These are phyloP conservation scores for Drosophila siamana DNA, from an alignment of 2,888 invertebrate genomes.

Conservation along the genomic window DNA sequence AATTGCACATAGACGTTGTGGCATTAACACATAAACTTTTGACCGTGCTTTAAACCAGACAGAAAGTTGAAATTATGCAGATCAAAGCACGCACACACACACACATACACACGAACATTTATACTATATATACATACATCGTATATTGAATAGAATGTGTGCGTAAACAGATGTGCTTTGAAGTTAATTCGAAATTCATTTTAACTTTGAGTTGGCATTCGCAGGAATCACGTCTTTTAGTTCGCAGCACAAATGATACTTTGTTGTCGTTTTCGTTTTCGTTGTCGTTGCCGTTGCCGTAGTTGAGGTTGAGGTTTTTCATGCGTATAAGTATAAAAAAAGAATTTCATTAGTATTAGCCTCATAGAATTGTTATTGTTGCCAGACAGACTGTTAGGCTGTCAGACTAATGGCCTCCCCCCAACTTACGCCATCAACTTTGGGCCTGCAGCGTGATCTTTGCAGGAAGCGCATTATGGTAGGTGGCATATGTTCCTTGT, in stretches of 20 bases:
- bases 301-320: slow-evolving; percentile 12
- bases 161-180: slow-evolving; percentile 55
- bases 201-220: slow-evolving; percentile 75
- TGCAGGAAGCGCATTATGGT: slow-evolving; percentile 72
- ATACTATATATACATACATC: slow-evolving; percentile 23
- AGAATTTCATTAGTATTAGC: slow-evolving; percentile 62
- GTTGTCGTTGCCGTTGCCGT: slow-evolving; percentile 23
- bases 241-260: slow-evolving; percentile 75
- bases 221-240: slow-evolving; percentile 72
- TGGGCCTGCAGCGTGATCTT: slow-evolving; percentile 70
- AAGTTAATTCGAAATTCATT: slow-evolving; percentile 62
- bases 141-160: neutral
- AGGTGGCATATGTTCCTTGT: slow-evolving; percentile 74
- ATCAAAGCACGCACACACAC: slow-evolving; percentile 61
- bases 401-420: slow-evolving; percentile 37
- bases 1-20: slow-evolving; percentile 56
- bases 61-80: slow-evolving; percentile 54
- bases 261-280: slow-evolving; percentile 52
- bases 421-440: slow-evolving; percentile 70
- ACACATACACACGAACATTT: slow-evolving; percentile 9
- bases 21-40: slow-evolving; percentile 57
- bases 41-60: slow-evolving; percentile 43
- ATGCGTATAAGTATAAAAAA: slow-evolving; percentile 22
- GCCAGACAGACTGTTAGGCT: slow-evolving; percentile 53
- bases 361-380: slow-evolving; percentile 56